A percentile compares a stretch with the other conserved stretches of the same genome.
Conservation (phyloP, 2,888 invertebrate genomes). For the Acanthacorydalis orientalis region DNA sequence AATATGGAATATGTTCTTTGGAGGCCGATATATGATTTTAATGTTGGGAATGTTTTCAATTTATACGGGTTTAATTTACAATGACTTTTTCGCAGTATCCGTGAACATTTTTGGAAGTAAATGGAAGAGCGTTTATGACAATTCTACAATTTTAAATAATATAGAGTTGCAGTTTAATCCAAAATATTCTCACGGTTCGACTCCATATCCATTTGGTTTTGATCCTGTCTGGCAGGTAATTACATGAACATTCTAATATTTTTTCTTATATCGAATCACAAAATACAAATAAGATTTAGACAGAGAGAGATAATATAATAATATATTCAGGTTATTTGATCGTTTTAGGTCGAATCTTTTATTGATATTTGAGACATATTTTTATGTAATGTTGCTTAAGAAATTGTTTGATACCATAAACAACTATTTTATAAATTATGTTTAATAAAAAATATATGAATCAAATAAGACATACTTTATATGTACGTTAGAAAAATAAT, state of each 20-base stretch:
- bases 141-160: constrained; percentile 13
- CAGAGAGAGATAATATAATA: too few relatives aligned
- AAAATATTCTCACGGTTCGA: constrained; percentile 23
- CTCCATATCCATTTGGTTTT: constrained; percentile 50
- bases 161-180: constrained; percentile 31
- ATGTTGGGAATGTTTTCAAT: constrained; percentile 59
- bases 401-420: too few relatives aligned
- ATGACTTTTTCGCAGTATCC: constrained; percentile 55
- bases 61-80: constrained; percentile 59
- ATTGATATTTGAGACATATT: too few relatives aligned
- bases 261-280: background rate
- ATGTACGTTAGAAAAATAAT: too few relatives aligned
- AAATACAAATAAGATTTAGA: too few relatives aligned
- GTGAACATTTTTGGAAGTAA: constrained; percentile 50
- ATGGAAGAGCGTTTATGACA: constrained; percentile 32
- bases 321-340: too few relatives aligned
- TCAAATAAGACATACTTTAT: too few relatives aligned
- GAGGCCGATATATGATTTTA: constrained; percentile 54
- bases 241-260: background rate
- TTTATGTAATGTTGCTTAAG: too few relatives aligned
- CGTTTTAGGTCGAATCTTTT: too few relatives aligned
- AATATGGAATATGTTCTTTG: constrained; percentile 57
- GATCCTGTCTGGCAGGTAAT: constrained; percentile 54
- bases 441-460: too few relatives aligned
- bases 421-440: too few relatives aligned